A percentile compares a stretch with the other conserved stretches of the same genome.
Evolutionary conservation across 1,140 invertebrate species (phyloP).

Genomic region (Micrasema minimum): DNA sequence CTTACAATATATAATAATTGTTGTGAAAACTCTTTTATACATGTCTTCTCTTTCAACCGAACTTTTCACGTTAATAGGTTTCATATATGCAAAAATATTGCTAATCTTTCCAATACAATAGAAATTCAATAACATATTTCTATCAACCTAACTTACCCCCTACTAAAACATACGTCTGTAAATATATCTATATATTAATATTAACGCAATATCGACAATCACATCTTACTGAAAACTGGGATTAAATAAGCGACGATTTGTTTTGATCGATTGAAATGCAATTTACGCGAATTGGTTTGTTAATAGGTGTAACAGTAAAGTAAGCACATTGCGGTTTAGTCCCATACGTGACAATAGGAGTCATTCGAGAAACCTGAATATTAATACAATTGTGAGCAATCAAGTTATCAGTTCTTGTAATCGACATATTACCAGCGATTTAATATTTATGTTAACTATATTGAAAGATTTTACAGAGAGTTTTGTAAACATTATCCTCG

Average conservation of each 20-base stretch:
- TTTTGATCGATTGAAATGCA: no score
- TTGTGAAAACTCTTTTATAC: conserved; percentile 51
- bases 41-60: conserved; percentile 35
- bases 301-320: no score
- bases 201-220: conserved; percentile 38
- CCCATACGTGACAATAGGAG: neutral
- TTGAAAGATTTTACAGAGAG: no score
- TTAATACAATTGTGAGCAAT: conserved; percentile 28
- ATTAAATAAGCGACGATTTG: neutral
- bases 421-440: conserved; percentile 9
- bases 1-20: conserved; percentile 43
- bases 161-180: conserved; percentile 42
- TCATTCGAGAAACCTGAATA: neutral
- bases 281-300: no score
- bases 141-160: conserved; percentile 38
- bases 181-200: conserved; percentile 41
- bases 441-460: no score
- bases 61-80: conserved; percentile 49
- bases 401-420: conserved; percentile 29
- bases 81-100: conserved; percentile 54
- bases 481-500: no score
- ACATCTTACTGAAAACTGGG: conserved; percentile 31
- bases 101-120: conserved; percentile 52
- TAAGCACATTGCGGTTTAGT: neutral
- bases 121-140: conserved; percentile 47